These are phyloP conservation scores for Drosophila dunni DNA, from an alignment of 1,140 invertebrate genomes.

Conservation along the genomic window DNA sequence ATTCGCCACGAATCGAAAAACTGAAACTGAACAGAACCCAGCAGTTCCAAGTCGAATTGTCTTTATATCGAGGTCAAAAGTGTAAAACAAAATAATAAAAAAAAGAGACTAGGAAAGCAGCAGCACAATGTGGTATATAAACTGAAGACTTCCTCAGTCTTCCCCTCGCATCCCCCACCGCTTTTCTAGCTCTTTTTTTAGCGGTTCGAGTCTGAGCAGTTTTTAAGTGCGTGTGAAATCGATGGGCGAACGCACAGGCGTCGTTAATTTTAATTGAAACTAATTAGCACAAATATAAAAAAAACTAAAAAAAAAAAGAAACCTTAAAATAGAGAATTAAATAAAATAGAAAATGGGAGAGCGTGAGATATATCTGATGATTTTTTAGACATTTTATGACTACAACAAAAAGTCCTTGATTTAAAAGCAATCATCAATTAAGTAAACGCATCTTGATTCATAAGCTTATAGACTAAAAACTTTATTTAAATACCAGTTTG, in stretches of 20 bases:
- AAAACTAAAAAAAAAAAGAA: constrained; percentile 41
- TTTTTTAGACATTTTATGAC: background rate
- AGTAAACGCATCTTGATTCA: constrained; percentile 23
- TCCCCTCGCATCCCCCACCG: constrained; percentile 23
- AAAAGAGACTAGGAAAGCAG: constrained; percentile 54
- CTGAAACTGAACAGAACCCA: constrained; percentile 53
- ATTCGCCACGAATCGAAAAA: constrained; percentile 3
- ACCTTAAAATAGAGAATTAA: constrained; percentile 25
- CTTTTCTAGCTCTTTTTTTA: constrained; percentile 32
- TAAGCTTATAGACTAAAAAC: constrained; percentile 16
- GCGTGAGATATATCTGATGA: background rate
- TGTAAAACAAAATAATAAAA: constrained; percentile 56
- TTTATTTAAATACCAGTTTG: background rate
- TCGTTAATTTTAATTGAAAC: constrained; percentile 82
- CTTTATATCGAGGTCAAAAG: constrained; percentile 73
- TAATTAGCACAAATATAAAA: constrained; percentile 75
- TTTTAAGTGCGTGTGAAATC: constrained; percentile 76
- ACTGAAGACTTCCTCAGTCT: constrained; percentile 67
- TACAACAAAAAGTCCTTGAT: background rate
- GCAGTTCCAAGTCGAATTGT: constrained; percentile 44
- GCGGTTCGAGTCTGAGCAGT: constrained; percentile 14
- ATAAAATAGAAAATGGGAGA: constrained; percentile 5
- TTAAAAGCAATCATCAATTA: constrained; percentile 12
- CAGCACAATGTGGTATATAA: constrained; percentile 27
- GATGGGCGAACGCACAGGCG: constrained; percentile 58